These are phyloP conservation scores for Oxyteleia sp. DNA, from an alignment of 2,888 invertebrate species.

Conservation along the genomic window DNA sequence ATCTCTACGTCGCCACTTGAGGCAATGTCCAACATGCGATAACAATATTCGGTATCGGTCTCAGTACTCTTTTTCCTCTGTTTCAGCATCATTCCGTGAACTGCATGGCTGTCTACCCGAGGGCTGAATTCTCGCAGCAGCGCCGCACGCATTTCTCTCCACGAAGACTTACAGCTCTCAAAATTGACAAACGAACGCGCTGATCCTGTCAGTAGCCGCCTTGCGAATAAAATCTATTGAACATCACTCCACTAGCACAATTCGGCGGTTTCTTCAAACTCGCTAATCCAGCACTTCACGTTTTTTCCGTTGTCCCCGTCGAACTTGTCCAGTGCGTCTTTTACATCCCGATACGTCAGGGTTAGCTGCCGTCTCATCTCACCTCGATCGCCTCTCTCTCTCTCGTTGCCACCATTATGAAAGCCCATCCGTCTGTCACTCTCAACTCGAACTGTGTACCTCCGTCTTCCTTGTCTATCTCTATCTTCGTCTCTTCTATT, in stretches of 20 bases:
- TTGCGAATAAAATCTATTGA: constrained; percentile 28
- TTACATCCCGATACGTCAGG: too few species aligned
- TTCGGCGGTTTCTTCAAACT: too few species aligned
- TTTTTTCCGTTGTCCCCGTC: too few species aligned
- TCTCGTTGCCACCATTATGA: too few species aligned
- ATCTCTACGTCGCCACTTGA: constrained; percentile 54
- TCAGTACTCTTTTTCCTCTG: constrained; percentile 42
- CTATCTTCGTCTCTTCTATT: too few species aligned
- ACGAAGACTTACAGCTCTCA: constrained; percentile 37
- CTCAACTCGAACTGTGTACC: too few species aligned
- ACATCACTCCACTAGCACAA: background rate
- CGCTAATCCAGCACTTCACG: too few species aligned
- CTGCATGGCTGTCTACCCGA: constrained; percentile 39
- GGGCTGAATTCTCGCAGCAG: constrained; percentile 30
- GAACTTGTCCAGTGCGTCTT: too few species aligned
- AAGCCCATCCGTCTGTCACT: too few species aligned
- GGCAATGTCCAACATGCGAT: constrained; percentile 50
- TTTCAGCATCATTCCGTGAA: constrained; percentile 34
- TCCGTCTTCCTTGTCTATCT: too few species aligned
- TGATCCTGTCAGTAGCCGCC: constrained; percentile 37
- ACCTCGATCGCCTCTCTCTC: too few species aligned
- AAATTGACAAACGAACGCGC: constrained; percentile 10
- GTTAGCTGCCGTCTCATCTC: too few species aligned
- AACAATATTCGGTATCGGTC: constrained; percentile 48
- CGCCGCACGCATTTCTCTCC: constrained; percentile 29